Evolutionary conservation across 2,797 vertebrate species (phyloP), one percentile per base, ranked within the genome.

Genomic region (Avahi laniger): DNA sequence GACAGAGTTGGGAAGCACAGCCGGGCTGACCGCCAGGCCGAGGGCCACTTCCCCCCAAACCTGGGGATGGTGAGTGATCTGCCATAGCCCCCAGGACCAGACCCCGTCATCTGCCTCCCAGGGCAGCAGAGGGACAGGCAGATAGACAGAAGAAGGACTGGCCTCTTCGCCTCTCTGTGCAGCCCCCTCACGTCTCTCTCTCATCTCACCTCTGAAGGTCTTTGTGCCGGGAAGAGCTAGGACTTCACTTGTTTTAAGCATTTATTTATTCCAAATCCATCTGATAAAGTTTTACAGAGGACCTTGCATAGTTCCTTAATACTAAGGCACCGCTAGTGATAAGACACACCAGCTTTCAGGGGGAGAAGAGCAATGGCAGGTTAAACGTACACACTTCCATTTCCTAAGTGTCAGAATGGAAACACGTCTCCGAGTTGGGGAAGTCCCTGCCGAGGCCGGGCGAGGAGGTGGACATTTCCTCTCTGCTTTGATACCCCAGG

Each of bases 41-140:
- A 54, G 38, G 35, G 35, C 26, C 46, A 8, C 72, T 52, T 78
- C 91, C 81, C 1, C 0, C 50, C 41, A 46, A 72, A 43, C 33
- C 54, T 2, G 1, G 48, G 28, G 70, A n/a, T 30, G 35, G 48
- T 13, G 7, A 0, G 0, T 6, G 1, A 33, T 2, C 63, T 8
- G 2, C 38, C 43, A 9, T 4, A 30, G 28, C 46, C 79, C 50
- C 7, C 48, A 70, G 10, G 89, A 12, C 63, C 9, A 3, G 48
- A 12, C 4, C 52, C 10, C 0, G 1, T 18, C 9, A 0, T 15
- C 65, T 26, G 14, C 50, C 70, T 80, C 22, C 54, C 61, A 46
- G 67, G 20, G 33, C 52, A 38, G 26, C 67, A 81, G 17, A 2
- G 41, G 54, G 57, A 69, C 0, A 8, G 89, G 57, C 4, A 4